phyloP scores from a whole-genome alignment of 2,888 invertebrate genomes.

The Noctua pronuba region DNA sequence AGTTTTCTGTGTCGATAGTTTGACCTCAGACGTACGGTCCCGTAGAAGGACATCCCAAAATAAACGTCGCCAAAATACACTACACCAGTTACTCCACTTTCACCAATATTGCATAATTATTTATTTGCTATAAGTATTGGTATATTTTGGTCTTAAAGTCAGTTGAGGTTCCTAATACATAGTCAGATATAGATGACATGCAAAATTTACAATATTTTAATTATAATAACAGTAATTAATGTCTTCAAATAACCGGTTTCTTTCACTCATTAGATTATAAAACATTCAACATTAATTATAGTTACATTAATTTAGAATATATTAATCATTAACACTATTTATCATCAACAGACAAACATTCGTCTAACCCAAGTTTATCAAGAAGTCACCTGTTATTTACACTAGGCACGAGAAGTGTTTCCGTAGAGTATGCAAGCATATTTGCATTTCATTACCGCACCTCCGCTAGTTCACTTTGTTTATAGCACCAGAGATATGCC shows the following conservation, averaged over 20 bases:
- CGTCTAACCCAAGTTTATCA: slow-evolving; percentile 60
- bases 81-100: slow-evolving; percentile 15
- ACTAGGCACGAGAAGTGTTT: slow-evolving; percentile 74
- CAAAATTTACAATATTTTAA: too few relatives aligned
- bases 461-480: slow-evolving; percentile 69
- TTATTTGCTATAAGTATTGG: too few relatives aligned
- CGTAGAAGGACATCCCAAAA: not conserved
- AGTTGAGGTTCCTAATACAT: too few relatives aligned
- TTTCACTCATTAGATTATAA: too few relatives aligned
- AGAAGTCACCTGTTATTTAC: slow-evolving; percentile 77
- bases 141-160: too few relatives aligned
- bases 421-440: slow-evolving; percentile 76
- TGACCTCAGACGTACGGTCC: not conserved
- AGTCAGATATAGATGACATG: too few relatives aligned
- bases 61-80: not conserved
- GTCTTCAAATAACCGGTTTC: too few relatives aligned
- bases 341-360: slow-evolving; percentile 36
- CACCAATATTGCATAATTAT: too few relatives aligned
- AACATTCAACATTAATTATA: too few relatives aligned
- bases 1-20: not conserved
- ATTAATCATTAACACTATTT: too few relatives aligned
- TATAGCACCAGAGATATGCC: slow-evolving; percentile 62
- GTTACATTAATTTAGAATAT: too few relatives aligned
- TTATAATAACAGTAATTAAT: too few relatives aligned
- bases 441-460: slow-evolving; percentile 84